A percentile compares a stretch with the other conserved stretches of the same genome.
phyloP scores from a whole-genome alignment of 35 echinoderm and acorn worm genomes.

The Ophioderma brevispina region DNA sequence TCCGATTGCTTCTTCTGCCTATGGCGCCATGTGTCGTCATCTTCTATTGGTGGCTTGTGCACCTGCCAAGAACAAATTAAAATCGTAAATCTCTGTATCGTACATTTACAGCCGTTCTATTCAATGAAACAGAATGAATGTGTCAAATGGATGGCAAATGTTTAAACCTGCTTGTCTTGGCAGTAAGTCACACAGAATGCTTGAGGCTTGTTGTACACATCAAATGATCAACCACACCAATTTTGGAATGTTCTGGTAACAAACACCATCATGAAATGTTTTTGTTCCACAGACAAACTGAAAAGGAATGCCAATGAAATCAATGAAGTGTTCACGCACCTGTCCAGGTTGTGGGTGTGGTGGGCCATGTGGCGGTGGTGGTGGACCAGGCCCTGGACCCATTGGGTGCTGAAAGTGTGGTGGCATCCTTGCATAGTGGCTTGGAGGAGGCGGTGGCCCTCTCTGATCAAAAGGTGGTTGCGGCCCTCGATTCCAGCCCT shows the following conservation, averaged over 20 bases:
- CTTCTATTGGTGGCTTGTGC: constrained; percentile 44
- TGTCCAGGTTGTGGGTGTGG: neutral
- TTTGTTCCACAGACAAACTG: neutral
- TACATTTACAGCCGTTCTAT: no score
- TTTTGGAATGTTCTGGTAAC: no score
- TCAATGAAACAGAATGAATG: no score
- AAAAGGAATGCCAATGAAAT: neutral
- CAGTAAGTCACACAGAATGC: no score
- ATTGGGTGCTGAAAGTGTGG: constrained; percentile 73
- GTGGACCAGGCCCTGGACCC: neutral
- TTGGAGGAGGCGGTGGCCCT: constrained; percentile 71
- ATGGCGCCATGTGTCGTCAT: constrained; percentile 89
- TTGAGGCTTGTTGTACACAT: no score
- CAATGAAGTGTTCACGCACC: neutral
- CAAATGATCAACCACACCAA: no score
- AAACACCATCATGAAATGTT: no score
- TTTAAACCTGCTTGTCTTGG: no score
- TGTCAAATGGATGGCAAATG: no score
- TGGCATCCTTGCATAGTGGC: constrained; percentile 73
- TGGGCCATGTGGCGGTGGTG: constrained; percentile 38
- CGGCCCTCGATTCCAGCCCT: constrained; percentile 86
- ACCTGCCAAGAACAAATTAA: no score
- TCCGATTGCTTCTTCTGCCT: constrained; percentile 75
- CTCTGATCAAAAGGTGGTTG: constrained; percentile 82
- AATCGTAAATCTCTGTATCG: no score